A percentile compares a stretch with the other conserved stretches of the same genome.
phyloP scores from a whole-genome alignment of 2,888 invertebrate species.

The Ypsolopha sequella region DNA sequence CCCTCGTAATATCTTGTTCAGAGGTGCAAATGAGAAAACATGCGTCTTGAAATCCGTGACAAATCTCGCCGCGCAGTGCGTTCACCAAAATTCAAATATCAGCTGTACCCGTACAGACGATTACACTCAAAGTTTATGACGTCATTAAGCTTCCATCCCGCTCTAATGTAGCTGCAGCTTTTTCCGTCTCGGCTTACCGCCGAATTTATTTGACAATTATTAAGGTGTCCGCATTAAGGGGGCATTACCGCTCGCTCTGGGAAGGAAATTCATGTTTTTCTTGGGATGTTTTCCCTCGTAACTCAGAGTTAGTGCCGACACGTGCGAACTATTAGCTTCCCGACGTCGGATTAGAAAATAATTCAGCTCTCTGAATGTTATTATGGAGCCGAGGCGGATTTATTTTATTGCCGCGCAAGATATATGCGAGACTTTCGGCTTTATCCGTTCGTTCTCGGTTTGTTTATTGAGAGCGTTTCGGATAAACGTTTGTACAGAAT shows the following conservation, averaged over 20 bases:
- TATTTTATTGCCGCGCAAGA: slow-evolving; percentile 62
- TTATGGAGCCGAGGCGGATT: slow-evolving; percentile 62
- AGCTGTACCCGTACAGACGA: not conserved
- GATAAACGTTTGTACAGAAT: slow-evolving; percentile 44
- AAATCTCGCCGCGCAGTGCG: not conserved
- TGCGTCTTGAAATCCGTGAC: not conserved
- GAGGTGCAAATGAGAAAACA: not conserved
- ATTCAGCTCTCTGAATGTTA: slow-evolving; percentile 66
- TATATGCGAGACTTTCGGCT: slow-evolving; percentile 58
- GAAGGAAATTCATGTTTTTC: slow-evolving; percentile 65
- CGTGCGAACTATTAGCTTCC: slow-evolving; percentile 69
- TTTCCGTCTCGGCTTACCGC: slow-evolving; percentile 22
- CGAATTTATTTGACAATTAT: slow-evolving; percentile 68
- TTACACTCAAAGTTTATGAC: slow-evolving; percentile 37
- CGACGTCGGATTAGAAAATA: slow-evolving; percentile 66
- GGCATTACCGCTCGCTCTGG: slow-evolving; percentile 41
- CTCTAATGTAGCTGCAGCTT: slow-evolving; percentile 34
- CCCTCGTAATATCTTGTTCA: not conserved
- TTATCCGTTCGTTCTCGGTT: slow-evolving; percentile 52
- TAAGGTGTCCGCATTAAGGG: slow-evolving; percentile 66
- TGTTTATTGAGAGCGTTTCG: slow-evolving; percentile 49
- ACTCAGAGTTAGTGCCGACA: slow-evolving; percentile 56
- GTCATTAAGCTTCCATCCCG: slow-evolving; percentile 42
- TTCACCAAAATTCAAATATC: slow-evolving; percentile 5
- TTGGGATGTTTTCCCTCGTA: slow-evolving; percentile 59